Evolutionary conservation across 2,797 vertebrate species (phyloP).

Genomic region (Sebastiscus albofasciatus): DNA sequence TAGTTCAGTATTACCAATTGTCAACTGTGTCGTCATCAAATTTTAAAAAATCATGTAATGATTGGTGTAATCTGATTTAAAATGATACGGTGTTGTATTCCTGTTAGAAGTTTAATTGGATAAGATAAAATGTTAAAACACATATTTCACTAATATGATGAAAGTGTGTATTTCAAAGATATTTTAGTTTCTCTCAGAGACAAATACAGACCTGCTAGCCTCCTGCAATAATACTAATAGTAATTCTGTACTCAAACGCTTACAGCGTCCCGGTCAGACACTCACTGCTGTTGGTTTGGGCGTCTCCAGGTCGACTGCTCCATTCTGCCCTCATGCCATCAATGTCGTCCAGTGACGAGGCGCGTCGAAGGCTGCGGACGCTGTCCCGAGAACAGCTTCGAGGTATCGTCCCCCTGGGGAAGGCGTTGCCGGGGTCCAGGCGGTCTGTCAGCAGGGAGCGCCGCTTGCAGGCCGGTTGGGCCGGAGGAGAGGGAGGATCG

Average conservation of each 20-base stretch:
- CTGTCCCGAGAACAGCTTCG: slow-evolving; percentile 84
- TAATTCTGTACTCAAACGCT: not conserved
- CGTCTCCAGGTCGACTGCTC: slow-evolving; percentile 59
- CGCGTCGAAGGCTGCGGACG: slow-evolving; percentile 86
- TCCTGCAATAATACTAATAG: not conserved
- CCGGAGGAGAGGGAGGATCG: slow-evolving; percentile 64
- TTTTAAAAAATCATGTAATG: not conserved
- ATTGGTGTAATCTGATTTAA: not conserved
- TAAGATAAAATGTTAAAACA: not conserved
- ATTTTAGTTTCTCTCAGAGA: not conserved
- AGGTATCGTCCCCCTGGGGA: slow-evolving; percentile 68
- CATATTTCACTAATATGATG: not conserved
- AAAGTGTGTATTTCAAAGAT: not conserved
- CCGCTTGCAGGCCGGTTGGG: slow-evolving; percentile 73
- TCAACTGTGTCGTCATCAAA: not conserved
- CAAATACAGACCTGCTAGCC: not conserved
- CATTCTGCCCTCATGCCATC: slow-evolving; percentile 84
- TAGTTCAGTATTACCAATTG: too few species aligned
- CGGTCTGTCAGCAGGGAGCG: slow-evolving; percentile 75
- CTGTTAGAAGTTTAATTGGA: not conserved
- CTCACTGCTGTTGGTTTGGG: slow-evolving; percentile 73
- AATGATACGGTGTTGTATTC: not conserved
- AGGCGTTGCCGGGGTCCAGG: slow-evolving; percentile 74
- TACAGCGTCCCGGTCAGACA: not conserved
- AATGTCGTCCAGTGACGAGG: slow-evolving; percentile 90